Percentiles rank a stretch among this genome's conserved stretches.
These are phyloP conservation scores for Hydrotaea cyrtoneurina DNA, from an alignment of 2,888 invertebrate species.

Conservation along the genomic window DNA sequence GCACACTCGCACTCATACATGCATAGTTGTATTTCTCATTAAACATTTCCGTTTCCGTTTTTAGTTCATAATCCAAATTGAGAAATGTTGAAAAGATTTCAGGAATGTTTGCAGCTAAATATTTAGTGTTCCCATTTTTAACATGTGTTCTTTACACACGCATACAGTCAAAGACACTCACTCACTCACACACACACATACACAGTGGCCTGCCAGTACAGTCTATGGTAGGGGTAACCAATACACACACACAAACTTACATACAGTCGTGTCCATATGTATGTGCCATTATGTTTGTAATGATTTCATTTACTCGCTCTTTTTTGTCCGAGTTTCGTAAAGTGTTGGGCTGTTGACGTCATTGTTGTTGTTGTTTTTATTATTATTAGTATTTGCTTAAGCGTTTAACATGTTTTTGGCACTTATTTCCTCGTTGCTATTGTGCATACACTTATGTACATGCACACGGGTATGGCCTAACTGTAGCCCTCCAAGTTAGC, in stretches of 20 bases:
- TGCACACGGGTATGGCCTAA: background rate
- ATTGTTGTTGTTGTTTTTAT: constrained; percentile 9
- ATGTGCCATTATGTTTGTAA: background rate
- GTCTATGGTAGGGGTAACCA: background rate
- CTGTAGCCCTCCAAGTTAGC: background rate
- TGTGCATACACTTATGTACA: constrained; percentile 37
- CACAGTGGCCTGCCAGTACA: background rate
- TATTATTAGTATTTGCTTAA: constrained; percentile 50
- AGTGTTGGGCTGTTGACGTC: background rate
- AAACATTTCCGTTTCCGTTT: constrained; percentile 7
- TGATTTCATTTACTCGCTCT: background rate
- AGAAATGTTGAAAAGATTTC: background rate
- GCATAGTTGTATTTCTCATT: background rate
- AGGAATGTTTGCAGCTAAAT: background rate
- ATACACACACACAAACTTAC: background rate
- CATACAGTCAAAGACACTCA: too few relatives aligned
- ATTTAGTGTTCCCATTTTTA: constrained; percentile 3
- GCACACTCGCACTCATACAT: too few relatives aligned
- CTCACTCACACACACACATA: background rate
- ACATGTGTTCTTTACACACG: background rate
- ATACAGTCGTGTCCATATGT: background rate
- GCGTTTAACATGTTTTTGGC: constrained; percentile 41
- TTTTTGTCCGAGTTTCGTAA: background rate
- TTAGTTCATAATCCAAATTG: constrained; percentile 8
- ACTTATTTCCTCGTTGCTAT: constrained; percentile 44